Evolutionary conservation across 2,113 vertebrate species (phyloP), one percentile per base, ranked within the genome.

Genomic region (Apaloderma vittatum): DNA sequence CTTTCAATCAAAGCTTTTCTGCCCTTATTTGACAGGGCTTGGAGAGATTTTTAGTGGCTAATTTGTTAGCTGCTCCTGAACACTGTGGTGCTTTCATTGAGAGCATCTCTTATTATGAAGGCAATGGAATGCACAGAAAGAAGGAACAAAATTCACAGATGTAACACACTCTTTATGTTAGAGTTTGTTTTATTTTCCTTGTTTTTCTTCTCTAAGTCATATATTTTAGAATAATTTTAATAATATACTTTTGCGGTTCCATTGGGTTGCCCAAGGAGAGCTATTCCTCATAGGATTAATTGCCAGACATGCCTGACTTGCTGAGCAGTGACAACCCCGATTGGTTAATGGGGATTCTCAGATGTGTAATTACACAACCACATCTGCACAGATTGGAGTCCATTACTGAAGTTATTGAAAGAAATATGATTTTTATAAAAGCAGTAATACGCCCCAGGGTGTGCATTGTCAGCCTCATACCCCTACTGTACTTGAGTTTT

Each of bases 341-440:
- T 82, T 90, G 80, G 76, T 92, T 96, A 97, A 97, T 75, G 70
- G 89, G 80, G 88, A 97, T 96, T 94, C 92, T 96, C 70, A 77
- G 73, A 89, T 92, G 61, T 87, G 61, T 87, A 92, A 93, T 94
- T 92, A 54, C 30, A 49, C 66, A 91, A 94, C 57, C 80, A 90
- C 89, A 96, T 86, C 82, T 97, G 86, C 79, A 75, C 67, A 94
- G 66, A 70, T 93, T 96, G 78, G 80, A 88, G 81, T 91, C 81
- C 89, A 70, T 93, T 95, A 92, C 61, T 1, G 12, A 95, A 94
- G 40, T 65, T 6, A 65, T 18, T 81, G 49, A 94, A 85, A 94
- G 55, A 96, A 96, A 12, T 12, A 57, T 62, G 88, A 85, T 91
- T 96, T 93, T 94, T 93, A 62, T 51, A 88, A 78, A 94, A 93